Evolutionary conservation across 1,140 invertebrate genomes (phyloP), one percentile per base, ranked within the genome.

Genomic region (Brevipalpus yothersi): DNA sequence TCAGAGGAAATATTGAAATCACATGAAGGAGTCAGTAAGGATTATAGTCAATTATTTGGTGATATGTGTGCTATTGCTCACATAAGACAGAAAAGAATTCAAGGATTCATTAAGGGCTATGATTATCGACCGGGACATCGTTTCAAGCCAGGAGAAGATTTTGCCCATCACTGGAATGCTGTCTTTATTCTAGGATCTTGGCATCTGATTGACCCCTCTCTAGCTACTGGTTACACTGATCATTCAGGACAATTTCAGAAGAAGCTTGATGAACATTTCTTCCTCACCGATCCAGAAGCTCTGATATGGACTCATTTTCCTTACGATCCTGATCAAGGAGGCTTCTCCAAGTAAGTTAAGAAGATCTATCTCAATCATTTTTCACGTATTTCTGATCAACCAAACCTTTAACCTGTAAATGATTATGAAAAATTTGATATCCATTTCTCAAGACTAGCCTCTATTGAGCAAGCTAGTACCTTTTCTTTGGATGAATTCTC

Each of bases 271-370:
- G 70, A 72, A 47, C 68, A 72, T 57, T 72, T 65, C 64, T 77
- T 77, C 65, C 68, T 77, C 21, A 75, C 76, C 3, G 75, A 77
- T 64, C 75, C 75, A 2, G 72, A 75, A 60, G 69, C 74, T 42
- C 67, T 77, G 60, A 75, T 76, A 57, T 75, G 71, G 66, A 73
- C 76, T 17, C 76, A 77, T 65, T 76, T 71, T 62, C 76, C 76
- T 0, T 74, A 75, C 63, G 69, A 75, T 31, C 31, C 31, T 31
- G 31, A 31, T 31, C 31, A 31, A 31, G 31, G 31, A 31, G 31
- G 31, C 17, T 17, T 17, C 8, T 47, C 31, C 5, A 31, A 31
- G 31, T 31, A 5, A 31, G 31, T 31, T 31, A 5, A 31, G 5
- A 31, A 31, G n/a, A n/a, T n/a, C n/a, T n/a, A n/a, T n/a, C n/a